These are phyloP conservation scores for Pseudachorutes palmiensis DNA, from an alignment of 1,140 invertebrate genomes.

Conservation along the genomic window DNA sequence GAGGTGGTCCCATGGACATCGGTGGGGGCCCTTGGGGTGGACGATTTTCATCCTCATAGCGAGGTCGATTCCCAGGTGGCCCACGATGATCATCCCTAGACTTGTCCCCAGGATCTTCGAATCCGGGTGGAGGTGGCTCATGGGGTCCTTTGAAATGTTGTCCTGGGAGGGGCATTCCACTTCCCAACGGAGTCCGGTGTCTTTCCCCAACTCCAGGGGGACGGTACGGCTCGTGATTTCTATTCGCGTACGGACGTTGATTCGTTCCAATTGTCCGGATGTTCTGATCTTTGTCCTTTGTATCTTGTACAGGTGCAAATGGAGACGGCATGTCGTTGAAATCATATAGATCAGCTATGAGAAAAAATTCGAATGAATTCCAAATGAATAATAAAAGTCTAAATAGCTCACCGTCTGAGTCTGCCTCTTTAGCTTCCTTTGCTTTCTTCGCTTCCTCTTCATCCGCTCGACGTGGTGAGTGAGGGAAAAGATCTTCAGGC, in stretches of 20 bases:
- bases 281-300: constrained; percentile 15
- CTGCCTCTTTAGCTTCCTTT: constrained; percentile 7
- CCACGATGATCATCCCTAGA: not conserved
- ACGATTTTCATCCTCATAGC: constrained; percentile 14
- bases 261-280: constrained; percentile 28
- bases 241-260: constrained; percentile 17
- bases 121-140: constrained; percentile 28
- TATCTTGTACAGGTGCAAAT: constrained; percentile 19
- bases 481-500: constrained; percentile 36
- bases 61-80: not conserved
- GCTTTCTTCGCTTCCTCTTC: constrained; percentile 17
- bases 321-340: constrained; percentile 35
- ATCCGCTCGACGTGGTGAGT: constrained; percentile 36
- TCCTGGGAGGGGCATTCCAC: constrained; percentile 15
- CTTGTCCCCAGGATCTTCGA: constrained; percentile 22
- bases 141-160: constrained; percentile 10
- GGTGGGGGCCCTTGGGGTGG: constrained; percentile 11
- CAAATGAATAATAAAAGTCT: not conserved
- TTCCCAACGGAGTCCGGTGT: constrained; percentile 8
- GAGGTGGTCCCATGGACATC: constrained; percentile 6
- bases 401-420: not conserved
- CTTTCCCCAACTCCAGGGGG: no score
- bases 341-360: constrained; percentile 31
- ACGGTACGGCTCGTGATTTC: no score
- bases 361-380: constrained; percentile 8